Evolutionary conservation across 2,797 vertebrate genomes (phyloP).

Genomic region (Monodelphis domestica): DNA sequence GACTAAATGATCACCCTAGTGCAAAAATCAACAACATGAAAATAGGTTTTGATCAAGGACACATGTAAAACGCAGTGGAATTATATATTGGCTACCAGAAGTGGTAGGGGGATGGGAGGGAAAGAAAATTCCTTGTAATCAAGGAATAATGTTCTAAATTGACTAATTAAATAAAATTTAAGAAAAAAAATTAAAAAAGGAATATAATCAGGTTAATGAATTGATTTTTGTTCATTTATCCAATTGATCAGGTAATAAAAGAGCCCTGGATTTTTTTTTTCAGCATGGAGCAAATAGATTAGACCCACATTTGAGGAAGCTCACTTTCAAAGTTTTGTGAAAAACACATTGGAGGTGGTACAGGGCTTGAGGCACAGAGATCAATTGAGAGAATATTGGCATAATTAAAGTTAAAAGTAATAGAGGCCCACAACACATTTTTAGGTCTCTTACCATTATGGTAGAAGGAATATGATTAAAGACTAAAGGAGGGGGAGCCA

Average conservation of each 20-base stretch:
- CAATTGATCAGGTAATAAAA: not conserved
- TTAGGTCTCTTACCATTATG: not conserved
- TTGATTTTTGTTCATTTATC: too few species aligned
- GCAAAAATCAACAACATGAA: too few species aligned
- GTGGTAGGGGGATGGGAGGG: too few species aligned
- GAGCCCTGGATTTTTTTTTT: not conserved
- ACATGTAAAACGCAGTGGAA: too few species aligned
- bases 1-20: too few species aligned
- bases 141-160: too few species aligned
- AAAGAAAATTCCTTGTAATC: too few species aligned
- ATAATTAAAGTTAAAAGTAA: not conserved
- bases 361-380: not conserved
- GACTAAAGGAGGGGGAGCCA: not conserved
- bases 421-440: not conserved
- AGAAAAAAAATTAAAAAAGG: too few species aligned
- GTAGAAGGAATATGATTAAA: not conserved
- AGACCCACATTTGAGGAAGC: not conserved
- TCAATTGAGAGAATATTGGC: not conserved
- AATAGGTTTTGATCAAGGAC: too few species aligned
- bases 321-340: not conserved
- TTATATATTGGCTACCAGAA: too few species aligned
- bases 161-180: too few species aligned
- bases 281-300: not conserved
- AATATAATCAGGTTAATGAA: too few species aligned
- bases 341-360: not conserved